Evolutionary conservation across 2,888 invertebrate species (phyloP).

Genomic region (Apamea sordens): DNA sequence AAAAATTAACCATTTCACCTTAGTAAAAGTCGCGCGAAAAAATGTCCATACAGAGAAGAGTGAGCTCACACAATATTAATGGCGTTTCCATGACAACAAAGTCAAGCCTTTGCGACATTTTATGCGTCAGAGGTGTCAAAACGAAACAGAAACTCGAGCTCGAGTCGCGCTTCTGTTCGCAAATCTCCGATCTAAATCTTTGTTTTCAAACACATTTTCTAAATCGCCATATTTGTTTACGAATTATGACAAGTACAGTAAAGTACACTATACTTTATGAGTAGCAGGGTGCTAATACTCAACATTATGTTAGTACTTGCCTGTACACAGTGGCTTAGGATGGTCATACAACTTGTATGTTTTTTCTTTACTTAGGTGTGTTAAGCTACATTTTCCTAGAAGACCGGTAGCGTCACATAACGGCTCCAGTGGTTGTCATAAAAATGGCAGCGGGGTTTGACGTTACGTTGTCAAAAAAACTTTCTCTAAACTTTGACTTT

Average conservation of each 20-base stretch:
- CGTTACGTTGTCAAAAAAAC: background rate
- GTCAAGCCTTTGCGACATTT: no score
- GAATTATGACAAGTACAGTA: background rate
- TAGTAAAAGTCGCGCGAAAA: no score
- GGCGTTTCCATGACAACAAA: no score
- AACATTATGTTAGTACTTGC: constrained; percentile 24
- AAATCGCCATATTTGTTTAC: constrained; percentile 25
- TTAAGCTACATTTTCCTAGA: background rate
- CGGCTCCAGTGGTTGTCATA: background rate
- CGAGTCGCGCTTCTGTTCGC: no score
- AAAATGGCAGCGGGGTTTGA: background rate
- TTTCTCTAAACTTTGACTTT: background rate
- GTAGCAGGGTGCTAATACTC: constrained; percentile 53
- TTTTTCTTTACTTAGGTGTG: background rate
- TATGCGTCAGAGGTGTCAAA: no score
- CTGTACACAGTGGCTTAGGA: constrained; percentile 17
- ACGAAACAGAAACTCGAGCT: no score
- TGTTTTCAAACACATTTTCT: no score
- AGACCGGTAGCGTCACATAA: background rate
- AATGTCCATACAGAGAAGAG: no score
- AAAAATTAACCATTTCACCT: no score
- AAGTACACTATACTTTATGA: background rate
- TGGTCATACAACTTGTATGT: background rate
- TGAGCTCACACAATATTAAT: no score
- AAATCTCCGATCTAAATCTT: background rate